Evolutionary conservation across 2,113 vertebrate genomes (phyloP).

Genomic region (Prinia subflava): DNA sequence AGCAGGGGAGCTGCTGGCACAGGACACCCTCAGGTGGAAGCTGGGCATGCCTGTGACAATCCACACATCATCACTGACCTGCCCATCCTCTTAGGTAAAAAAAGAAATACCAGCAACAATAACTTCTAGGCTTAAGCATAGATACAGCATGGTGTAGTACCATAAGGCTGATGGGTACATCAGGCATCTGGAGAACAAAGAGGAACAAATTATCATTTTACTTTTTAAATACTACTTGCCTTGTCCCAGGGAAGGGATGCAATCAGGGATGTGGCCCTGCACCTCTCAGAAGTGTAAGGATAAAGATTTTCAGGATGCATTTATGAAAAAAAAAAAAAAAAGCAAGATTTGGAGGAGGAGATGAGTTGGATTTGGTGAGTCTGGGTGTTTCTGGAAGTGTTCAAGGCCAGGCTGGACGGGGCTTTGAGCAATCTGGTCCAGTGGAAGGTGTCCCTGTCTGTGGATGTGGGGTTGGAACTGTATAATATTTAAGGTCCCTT

Average conservation of each 20-base stretch:
- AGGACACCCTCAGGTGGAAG: not conserved
- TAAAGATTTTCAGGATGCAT: not conserved
- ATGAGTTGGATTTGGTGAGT: not conserved
- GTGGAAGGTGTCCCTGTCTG: not conserved
- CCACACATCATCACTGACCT: not conserved
- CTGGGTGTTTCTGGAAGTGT: not conserved
- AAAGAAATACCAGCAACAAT: not conserved
- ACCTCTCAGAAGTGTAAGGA: not conserved
- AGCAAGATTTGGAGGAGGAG: not conserved
- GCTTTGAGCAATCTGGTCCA: not conserved
- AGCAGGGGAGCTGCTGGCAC: not conserved
- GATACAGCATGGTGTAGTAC: not conserved
- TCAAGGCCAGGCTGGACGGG: not conserved
- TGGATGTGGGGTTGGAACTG: not conserved
- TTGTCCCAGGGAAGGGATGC: not conserved
- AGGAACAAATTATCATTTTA: not conserved
- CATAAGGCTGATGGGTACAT: not conserved
- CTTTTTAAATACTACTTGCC: not conserved
- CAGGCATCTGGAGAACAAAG: not conserved
- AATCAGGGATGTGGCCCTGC: not conserved
- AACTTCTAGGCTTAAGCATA: not conserved
- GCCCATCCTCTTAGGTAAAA: not conserved
- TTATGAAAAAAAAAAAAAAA: not conserved
- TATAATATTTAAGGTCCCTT: not conserved
- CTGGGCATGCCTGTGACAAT: not conserved